phyloP scores from a whole-genome alignment of 2,888 invertebrate species.

The Tetanocera ferruginea region DNA sequence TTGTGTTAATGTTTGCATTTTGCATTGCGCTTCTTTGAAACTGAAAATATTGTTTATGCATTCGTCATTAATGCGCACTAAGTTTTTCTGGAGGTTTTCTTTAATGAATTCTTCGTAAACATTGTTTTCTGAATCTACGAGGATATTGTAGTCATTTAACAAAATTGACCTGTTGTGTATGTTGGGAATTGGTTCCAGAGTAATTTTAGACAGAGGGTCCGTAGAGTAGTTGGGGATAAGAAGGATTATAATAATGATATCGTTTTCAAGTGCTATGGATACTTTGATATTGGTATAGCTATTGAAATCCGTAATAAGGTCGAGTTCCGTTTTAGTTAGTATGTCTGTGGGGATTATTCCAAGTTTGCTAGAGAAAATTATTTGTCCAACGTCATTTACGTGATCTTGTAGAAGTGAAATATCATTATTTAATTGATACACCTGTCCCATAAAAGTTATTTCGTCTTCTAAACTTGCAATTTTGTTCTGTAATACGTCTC shows the following conservation, averaged over 20 bases:
- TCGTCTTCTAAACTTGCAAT: constrained; percentile 46
- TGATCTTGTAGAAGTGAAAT: constrained; percentile 41
- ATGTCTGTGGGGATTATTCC: constrained; percentile 46
- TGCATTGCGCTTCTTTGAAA: constrained; percentile 37
- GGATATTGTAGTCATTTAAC: constrained; percentile 32
- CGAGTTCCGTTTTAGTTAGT: constrained; percentile 39
- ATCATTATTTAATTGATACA: constrained; percentile 47
- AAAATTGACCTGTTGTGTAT: constrained; percentile 35
- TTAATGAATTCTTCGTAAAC: constrained; percentile 30
- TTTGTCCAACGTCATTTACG: constrained; percentile 43
- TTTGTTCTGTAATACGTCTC: constrained; percentile 37
- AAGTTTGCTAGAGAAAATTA: constrained; percentile 47
- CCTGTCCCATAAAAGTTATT: constrained; percentile 43
- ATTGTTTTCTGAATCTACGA: constrained; percentile 35
- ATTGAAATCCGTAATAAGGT: constrained; percentile 43
- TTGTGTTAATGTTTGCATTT: constrained; percentile 29
- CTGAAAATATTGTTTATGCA: constrained; percentile 36
- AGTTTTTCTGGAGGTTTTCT: constrained; percentile 37
- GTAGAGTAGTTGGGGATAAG: constrained; percentile 34
- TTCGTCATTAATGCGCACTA: constrained; percentile 24
- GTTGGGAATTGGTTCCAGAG: constrained; percentile 41
- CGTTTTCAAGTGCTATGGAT: constrained; percentile 35
- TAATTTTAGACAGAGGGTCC: constrained; percentile 31
- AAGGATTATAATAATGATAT: constrained; percentile 39
- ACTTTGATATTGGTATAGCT: constrained; percentile 43